Conservation (phyloP, 2,113 vertebrate genomes). For the Parotia lawesii region DNA sequence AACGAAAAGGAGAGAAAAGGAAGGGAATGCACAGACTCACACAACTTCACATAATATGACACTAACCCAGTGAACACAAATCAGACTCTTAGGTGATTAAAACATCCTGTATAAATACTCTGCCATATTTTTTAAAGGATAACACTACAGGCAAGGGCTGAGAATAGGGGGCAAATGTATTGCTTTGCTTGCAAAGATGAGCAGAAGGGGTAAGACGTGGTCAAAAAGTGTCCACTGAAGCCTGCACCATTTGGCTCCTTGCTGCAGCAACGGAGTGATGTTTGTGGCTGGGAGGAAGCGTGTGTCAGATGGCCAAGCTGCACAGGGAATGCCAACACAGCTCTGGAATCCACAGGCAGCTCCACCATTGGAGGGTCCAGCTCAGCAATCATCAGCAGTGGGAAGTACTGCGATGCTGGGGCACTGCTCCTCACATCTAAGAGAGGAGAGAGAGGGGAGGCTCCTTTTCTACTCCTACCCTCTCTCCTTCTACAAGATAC, state of each 20-base stretch:
- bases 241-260: background rate
- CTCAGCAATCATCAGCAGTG: fast-evolving
- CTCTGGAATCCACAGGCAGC: fast-evolving
- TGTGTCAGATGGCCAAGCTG: background rate
- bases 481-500: background rate
- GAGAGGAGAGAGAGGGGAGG: background rate
- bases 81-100: background rate
- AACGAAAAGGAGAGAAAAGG: background rate
- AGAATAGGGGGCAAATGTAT: background rate
- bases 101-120: background rate
- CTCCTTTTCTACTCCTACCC: background rate
- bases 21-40: background rate
- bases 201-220: background rate
- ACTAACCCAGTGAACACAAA: background rate
- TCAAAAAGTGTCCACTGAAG: background rate
- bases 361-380: background rate
- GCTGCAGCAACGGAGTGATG: fast-evolving
- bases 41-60: background rate
- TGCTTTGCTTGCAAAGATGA: background rate
- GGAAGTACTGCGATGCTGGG: fast-evolving
- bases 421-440: fast-evolving
- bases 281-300: fast-evolving
- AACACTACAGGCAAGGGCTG: background rate
- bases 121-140: background rate
- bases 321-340: fast-evolving